These are phyloP conservation scores for Neolamprologus sp. DNA, from an alignment of 2,113 vertebrate genomes.

Conservation along the genomic window DNA sequence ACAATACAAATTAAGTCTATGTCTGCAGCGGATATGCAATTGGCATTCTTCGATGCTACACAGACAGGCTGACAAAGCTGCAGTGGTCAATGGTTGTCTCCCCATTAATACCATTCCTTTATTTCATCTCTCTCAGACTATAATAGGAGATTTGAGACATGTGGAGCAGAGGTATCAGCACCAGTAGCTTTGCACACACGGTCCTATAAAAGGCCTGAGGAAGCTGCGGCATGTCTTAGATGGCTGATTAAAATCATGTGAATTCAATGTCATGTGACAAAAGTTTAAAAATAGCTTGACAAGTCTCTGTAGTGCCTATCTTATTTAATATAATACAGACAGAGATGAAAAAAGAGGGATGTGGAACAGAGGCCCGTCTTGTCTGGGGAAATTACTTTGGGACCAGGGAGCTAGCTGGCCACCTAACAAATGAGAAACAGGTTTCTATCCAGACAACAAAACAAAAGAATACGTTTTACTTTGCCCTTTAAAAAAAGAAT, in stretches of 20 bases:
- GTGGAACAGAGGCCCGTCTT: conserved; percentile 47
- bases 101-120: conserved; percentile 8
- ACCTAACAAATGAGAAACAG: conserved; percentile 64
- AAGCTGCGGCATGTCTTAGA: background rate
- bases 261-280: background rate
- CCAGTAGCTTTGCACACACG: conserved; percentile 13
- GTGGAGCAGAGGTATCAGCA: conserved; percentile 14
- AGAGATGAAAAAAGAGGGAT: background rate
- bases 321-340: conserved; percentile 17
- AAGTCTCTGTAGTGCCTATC: background rate
- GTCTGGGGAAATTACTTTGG: conserved; percentile 43
- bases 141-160: conserved; percentile 32
- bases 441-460: conserved; percentile 52
- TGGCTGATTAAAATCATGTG: conserved; percentile 15
- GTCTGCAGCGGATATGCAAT: conserved; percentile 23
- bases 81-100: conserved; percentile 14
- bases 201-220: background rate
- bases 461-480: conserved; percentile 29
- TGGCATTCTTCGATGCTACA: conserved; percentile 28
- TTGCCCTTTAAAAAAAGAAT: conserved; percentile 5
- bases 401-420: conserved; percentile 42
- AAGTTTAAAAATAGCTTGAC: conserved; percentile 8
- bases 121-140: conserved; percentile 5
- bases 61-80: conserved; percentile 23
- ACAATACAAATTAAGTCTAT: conserved; percentile 31